A percentile compares a stretch with the other conserved stretches of the same genome.
These are phyloP conservation scores for Halcyon chelicuti DNA, from an alignment of 2,797 vertebrate genomes.

Conservation along the genomic window DNA sequence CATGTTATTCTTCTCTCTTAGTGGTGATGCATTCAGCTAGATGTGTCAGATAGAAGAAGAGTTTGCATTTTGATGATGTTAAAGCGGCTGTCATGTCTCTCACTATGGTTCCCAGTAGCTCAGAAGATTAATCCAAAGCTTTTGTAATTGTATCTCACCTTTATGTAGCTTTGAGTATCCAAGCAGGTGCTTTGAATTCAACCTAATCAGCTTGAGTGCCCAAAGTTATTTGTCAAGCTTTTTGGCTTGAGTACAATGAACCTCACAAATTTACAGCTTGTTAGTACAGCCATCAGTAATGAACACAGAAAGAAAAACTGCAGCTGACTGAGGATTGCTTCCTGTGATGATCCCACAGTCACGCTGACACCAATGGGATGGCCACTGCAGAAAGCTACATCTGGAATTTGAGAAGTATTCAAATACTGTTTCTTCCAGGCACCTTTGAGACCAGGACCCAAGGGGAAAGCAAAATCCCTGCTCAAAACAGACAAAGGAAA, in stretches of 20 bases:
- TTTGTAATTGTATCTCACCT: background rate
- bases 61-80: background rate
- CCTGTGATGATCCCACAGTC: background rate
- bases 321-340: background rate
- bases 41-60: background rate
- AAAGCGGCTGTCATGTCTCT: background rate
- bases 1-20: background rate
- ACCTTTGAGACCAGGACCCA: background rate
- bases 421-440: background rate
- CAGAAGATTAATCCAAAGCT: background rate
- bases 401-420: background rate
- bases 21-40: background rate
- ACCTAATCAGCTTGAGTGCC: background rate
- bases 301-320: background rate
- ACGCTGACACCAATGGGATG: background rate
- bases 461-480: background rate
- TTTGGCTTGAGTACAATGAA: background rate
- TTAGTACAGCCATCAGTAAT: background rate
- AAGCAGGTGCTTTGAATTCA: background rate
- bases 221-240: background rate
- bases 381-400: background rate
- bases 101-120: background rate
- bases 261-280: background rate
- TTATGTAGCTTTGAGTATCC: background rate
- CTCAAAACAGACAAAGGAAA: background rate